Evolutionary conservation across 1,140 invertebrate genomes (phyloP).

Genomic region (Theocolax elegans): DNA sequence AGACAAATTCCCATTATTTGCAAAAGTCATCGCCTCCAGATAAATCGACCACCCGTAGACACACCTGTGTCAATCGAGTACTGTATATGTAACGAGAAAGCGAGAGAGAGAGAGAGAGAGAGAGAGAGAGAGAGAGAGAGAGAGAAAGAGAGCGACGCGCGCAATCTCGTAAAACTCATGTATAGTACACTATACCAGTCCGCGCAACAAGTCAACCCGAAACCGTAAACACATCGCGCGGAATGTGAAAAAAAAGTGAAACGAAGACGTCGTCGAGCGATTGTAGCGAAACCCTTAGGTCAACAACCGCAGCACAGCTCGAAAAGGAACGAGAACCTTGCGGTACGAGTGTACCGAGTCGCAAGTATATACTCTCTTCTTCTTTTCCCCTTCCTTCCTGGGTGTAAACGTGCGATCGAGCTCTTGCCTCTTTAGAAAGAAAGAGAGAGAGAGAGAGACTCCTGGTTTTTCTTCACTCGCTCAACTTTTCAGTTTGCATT

Average conservation of each 20-base stretch:
- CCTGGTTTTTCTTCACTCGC: too few relatives aligned
- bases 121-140: neutral
- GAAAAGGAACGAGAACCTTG: constrained; percentile 15
- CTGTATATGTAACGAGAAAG: neutral
- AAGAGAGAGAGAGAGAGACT: too few relatives aligned
- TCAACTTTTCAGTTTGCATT: too few relatives aligned
- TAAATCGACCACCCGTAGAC: too few relatives aligned
- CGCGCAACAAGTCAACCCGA: neutral
- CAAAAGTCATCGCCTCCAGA: too few relatives aligned
- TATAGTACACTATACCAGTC: too few relatives aligned
- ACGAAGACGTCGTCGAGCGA: too few relatives aligned
- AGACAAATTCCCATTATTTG: too few relatives aligned
- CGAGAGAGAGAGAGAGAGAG: neutral
- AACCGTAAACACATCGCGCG: neutral
- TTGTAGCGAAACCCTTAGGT: constrained; percentile 23
- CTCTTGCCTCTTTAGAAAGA: neutral
- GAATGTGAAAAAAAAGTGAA: too few relatives aligned
- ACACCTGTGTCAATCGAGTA: too few relatives aligned
- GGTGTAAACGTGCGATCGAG: neutral
- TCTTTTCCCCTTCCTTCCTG: neutral
- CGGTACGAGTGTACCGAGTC: neutral
- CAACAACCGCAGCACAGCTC: constrained; percentile 23
- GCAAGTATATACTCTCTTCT: neutral
- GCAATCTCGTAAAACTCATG: neutral
- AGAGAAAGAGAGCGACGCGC: neutral